Percentiles rank a stretch among this genome's conserved stretches.
phyloP scores from a whole-genome alignment of 2,113 vertebrate genomes.

The Labrus mixtus region DNA sequence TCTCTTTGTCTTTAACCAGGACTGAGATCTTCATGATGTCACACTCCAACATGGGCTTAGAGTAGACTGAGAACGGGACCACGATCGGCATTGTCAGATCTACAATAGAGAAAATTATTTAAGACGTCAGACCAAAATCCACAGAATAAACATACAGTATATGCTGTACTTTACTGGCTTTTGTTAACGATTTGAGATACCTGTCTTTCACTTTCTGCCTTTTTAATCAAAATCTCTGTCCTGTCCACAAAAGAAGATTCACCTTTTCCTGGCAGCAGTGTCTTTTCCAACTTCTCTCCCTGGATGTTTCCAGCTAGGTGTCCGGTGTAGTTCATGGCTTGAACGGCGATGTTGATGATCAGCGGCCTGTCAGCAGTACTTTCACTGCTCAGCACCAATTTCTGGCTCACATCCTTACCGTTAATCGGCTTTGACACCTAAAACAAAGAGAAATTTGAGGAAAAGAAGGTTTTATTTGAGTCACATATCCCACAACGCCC shows the following conservation, averaged over 20 bases:
- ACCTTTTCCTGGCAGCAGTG: slow-evolving; percentile 63
- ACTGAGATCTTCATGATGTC: slow-evolving; percentile 85
- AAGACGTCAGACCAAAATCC: background rate
- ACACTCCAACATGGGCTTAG: slow-evolving; percentile 65
- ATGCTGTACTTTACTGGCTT: too few species aligned
- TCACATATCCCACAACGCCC: too few species aligned
- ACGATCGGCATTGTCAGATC: slow-evolving; percentile 82
- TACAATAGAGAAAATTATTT: slow-evolving; percentile 60
- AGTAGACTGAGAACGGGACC: slow-evolving; percentile 86
- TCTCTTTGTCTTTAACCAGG: slow-evolving; percentile 57
- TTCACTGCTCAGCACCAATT: slow-evolving; percentile 51
- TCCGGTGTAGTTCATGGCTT: slow-evolving; percentile 69
- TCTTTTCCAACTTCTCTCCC: slow-evolving; percentile 4
- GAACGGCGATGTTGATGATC: slow-evolving; percentile 48
- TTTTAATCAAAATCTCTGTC: too few species aligned
- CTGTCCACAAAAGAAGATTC: background rate
- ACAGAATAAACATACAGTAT: background rate
- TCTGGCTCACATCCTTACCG: slow-evolving; percentile 60
- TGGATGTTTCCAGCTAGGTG: background rate
- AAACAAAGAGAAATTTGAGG: background rate
- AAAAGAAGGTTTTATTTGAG: too few species aligned
- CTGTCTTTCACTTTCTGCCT: too few species aligned
- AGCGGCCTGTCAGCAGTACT: background rate
- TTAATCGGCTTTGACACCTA: slow-evolving; percentile 46
- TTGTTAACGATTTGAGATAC: too few species aligned